phyloP scores from a whole-genome alignment of 1,140 invertebrate genomes.

The Drosophila persimilis region DNA sequence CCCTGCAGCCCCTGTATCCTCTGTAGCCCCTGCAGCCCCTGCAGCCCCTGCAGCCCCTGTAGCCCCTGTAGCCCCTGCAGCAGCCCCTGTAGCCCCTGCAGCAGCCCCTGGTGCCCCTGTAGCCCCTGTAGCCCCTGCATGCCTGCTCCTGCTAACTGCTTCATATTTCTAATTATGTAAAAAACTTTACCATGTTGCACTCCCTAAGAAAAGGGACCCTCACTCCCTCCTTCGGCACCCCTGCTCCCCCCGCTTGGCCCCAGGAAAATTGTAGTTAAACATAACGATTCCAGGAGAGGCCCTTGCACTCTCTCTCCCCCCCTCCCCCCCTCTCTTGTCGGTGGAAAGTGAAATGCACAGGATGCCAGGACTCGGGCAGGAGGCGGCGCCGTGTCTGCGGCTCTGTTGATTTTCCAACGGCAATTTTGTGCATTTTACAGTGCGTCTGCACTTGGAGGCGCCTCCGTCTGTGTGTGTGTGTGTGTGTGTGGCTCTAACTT shows the following conservation, averaged over 20 bases:
- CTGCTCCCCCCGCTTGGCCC: constrained; percentile 8
- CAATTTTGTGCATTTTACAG: constrained; percentile 65
- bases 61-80: background rate
- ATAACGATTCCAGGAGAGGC: constrained; percentile 50
- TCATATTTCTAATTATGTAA: constrained; percentile 77
- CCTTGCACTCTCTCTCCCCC: background rate
- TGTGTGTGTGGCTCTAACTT: constrained; percentile 53
- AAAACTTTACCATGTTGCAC: constrained; percentile 64
- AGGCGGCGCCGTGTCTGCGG: constrained; percentile 30
- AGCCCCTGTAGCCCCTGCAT: too few species aligned
- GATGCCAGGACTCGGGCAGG: too few species aligned
- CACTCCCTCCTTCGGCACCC: background rate
- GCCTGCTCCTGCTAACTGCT: constrained; percentile 11
- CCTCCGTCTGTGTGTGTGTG: background rate
- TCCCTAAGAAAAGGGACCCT: constrained; percentile 14
- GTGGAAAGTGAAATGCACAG: constrained; percentile 58
- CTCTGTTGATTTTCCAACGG: constrained; percentile 60
- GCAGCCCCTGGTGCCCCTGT: background rate
- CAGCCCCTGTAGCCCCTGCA: too few species aligned
- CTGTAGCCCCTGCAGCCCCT: too few species aligned
- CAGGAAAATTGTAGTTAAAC: constrained; percentile 71
- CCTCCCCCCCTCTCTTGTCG: constrained; percentile 3
- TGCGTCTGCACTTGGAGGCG: constrained; percentile 7
- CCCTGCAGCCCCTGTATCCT: too few species aligned
- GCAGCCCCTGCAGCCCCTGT: background rate